Base-by-base conservation (phyloP, 2,888 invertebrate species). In the Zelleria hepariella region DNA sequence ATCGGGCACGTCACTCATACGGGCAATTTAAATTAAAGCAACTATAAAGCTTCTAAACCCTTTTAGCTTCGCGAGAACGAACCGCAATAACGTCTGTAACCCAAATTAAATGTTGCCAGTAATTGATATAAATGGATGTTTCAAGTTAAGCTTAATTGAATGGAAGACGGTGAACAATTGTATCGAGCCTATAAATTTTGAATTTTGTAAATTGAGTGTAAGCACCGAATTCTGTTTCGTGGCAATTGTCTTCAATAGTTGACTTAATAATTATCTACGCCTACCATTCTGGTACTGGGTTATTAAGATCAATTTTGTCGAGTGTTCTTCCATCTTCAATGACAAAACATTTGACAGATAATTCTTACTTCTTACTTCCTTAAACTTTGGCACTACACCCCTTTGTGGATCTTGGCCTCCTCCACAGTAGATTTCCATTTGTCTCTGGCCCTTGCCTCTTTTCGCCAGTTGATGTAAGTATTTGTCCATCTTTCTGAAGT, bases 101-200 rank as follows among this genome's bases (percentile, higher is more conserved):
- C 81, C 75, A 83, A 86, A 86, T 86, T 86, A 82, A 86, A 77
- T 74, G 76, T 70, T 68, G 73, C 64, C 68, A 73, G 75, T 83
- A 86, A 88, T 87, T 88, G 87, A 87, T 80, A 88, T 77, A 82
- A 87, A 88, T 87, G 86, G 85, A 71, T 78, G 80, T 85, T 83
- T 73, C 78, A 78, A 83, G 81, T 87, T 87, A 80, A 82, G 75
- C 68, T 66, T 78, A 87, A 88, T 86, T 86, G 84, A 77, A 76
- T 70, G 66, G 70, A 72, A 72, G 70, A 62, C 62, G 60, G 66
- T 64, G 63, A 69, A 67, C 74, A 75, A 79, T 75, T 78, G 75
- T 75, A 76, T 32, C 60, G 56, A 61, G 26, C 27, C 49, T 58
- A 58, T 27, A 26, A 58, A 58, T 58, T 58, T 58, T 10, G 26